Percentiles rank a stretch among this genome's conserved stretches.
Conservation (phyloP, 2,797 vertebrate genomes). For the Silurus lanzhouensis region DNA sequence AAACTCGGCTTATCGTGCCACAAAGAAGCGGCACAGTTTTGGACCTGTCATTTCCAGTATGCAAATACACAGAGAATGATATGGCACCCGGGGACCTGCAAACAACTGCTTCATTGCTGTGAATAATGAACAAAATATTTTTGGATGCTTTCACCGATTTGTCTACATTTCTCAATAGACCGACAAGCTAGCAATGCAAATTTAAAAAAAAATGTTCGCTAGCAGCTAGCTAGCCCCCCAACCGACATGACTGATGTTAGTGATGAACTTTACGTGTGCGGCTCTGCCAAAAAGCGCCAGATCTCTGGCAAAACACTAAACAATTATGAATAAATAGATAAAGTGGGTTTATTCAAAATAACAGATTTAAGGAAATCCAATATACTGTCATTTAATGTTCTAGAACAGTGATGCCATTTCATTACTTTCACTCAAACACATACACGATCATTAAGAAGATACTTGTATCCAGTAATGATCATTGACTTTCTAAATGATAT, state of each 20-base stretch:
- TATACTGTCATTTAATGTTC: neutral
- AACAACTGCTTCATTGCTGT: neutral
- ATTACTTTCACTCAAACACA: neutral
- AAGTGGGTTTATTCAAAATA: neutral
- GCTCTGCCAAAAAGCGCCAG: neutral
- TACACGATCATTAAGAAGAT: neutral
- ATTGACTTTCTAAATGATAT: neutral
- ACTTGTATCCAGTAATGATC: neutral
- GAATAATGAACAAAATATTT: neutral
- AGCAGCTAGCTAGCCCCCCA: neutral
- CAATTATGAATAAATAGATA: neutral
- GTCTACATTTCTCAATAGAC: neutral
- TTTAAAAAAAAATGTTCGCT: neutral
- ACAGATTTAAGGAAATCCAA: neutral
- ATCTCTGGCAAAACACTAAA: neutral
- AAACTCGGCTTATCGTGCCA: neutral
- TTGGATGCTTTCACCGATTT: neutral
- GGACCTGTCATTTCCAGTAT: conserved; percentile 4
- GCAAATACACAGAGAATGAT: neutral
- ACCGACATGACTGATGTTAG: neutral
- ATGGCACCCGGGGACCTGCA: neutral
- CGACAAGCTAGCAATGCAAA: neutral
- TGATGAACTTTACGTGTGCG: neutral
- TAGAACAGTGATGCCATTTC: neutral
- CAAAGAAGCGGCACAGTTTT: conserved; percentile 3